Evolutionary conservation across 2,888 invertebrate species (phyloP).

Genomic region (Charanyca ferruginea): DNA sequence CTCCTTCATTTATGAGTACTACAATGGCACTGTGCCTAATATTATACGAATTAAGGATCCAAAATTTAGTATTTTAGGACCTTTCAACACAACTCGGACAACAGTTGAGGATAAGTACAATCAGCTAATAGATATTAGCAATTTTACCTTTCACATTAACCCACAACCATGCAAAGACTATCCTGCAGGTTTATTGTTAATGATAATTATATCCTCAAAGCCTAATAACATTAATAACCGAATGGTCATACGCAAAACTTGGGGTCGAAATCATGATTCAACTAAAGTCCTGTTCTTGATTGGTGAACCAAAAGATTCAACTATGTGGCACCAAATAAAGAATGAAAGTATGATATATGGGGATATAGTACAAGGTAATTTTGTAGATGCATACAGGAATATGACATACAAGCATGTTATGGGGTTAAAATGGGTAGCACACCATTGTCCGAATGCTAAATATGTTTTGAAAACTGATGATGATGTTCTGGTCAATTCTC

Average conservation of each 20-base stretch:
- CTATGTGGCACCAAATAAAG: slow-evolving; percentile 79
- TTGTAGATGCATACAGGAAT: slow-evolving; percentile 95
- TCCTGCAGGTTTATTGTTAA: slow-evolving; percentile 85
- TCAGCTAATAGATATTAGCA: slow-evolving; percentile 90
- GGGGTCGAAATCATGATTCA: slow-evolving; percentile 92
- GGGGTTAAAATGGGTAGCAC: slow-evolving; percentile 94
- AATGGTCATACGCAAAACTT: slow-evolving; percentile 93
- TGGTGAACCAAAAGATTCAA: slow-evolving; percentile 82
- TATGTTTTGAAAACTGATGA: slow-evolving; percentile 94
- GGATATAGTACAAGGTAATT: slow-evolving; percentile 95
- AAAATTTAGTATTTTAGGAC: slow-evolving; percentile 74
- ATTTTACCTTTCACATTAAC: slow-evolving; percentile 92
- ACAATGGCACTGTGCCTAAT: slow-evolving; percentile 52
- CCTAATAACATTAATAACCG: slow-evolving; percentile 92
- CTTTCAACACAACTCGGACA: slow-evolving; percentile 67
- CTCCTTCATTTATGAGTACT: slow-evolving; percentile 70
- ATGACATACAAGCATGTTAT: slow-evolving; percentile 96
- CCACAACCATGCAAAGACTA: slow-evolving; percentile 90
- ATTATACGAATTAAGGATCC: slow-evolving; percentile 70
- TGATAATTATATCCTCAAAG: slow-evolving; percentile 93
- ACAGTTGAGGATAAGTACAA: slow-evolving; percentile 72
- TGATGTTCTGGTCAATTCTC: slow-evolving; percentile 94
- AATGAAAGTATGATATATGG: slow-evolving; percentile 90
- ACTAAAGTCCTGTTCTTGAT: slow-evolving; percentile 93
- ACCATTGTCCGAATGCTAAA: slow-evolving; percentile 93